Base-by-base conservation (phyloP, 2,797 vertebrate genomes). In the Amblyopsis hoosieri region DNA sequence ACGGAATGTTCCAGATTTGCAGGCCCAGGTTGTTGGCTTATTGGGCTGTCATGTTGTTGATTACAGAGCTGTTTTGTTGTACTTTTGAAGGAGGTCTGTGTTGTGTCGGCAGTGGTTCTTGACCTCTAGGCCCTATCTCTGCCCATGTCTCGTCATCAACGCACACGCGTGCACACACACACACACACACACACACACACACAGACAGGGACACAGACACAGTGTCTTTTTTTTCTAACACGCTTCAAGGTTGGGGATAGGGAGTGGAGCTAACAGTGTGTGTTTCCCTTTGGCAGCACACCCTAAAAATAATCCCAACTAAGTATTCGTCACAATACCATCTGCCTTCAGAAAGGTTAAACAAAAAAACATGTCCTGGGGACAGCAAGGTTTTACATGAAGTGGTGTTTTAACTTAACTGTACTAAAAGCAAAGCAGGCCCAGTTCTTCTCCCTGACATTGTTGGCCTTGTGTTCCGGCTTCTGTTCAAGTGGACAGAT, bases 121-220 rank as follows among this genome's bases (percentile, higher is more conserved):
- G 68, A 72, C 57, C 60, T 23, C 12, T 49, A 71, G 65, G 62
- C 37, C 63, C 68, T 76, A 81, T 85, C 79, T 84, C 75, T 76
- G 79, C 54, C 72, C 60, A 31, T 47, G 60, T 54, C 69, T 83
- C 60, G 67, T 71, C 54, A 63, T 10, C 12, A 17, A 6, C 9
- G 13, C 15, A 29, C 49, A 9, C 60, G 42, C 33, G 10, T 13
- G 13, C 51, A 47, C 17, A 63, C 29, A 60, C 0, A 5, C 51
- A 12, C 12, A 14, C 49, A 37, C 52, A 68, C 64, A 64, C 19
- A 33, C 50, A 66, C 31, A 48, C 60, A 37, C 64, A 48, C 33
- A 12, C 59, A 57, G 47, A 51, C 66, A 31, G 45, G 31, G 45
- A n/a, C 15, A 23, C 56, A 47, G 57, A 57, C 59, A 23, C 54